Base-by-base conservation (phyloP, 2,888 invertebrate genomes). In the Cheilosia pagana region DNA sequence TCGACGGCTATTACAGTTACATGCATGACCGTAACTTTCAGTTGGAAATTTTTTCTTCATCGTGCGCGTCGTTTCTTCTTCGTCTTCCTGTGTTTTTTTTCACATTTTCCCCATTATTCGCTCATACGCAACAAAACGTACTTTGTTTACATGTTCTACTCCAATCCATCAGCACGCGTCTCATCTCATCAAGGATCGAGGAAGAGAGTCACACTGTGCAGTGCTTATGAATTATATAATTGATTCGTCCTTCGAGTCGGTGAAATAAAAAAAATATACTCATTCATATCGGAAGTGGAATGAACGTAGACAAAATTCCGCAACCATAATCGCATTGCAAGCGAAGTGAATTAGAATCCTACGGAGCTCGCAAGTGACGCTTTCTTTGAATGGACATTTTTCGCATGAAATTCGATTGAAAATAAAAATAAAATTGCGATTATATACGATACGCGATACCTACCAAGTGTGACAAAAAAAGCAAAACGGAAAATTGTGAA, bases 151-250 rank as follows among this genome's bases (percentile, higher is more conserved):
- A 74, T 78, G 52, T 45, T 57, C 43, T 52, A 25, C 62, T 60
- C 55, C 53, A 52, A 1, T 45, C 41, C 43, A 60, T 7, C 10
- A 70, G 70, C 81, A 81, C 81, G 81, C 81, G 76, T 71, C 35
- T 35, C 35, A 35, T 35, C 35, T 35, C 70, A 68, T 50, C 63
- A 60, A 67, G 70, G 71, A 70, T 35, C 31, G 21, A 59, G 43
- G n/a, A n/a, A 53, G 72, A 63, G 35, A 65, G 43, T n/a, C 62
- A 14, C 5, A 21, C 23, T 25, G 50, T 23, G 50, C 21, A 60
- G 67, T 72, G 65, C 63, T 78, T 63, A 48, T 45, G 74, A 78
- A 78, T 83, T 83, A 83, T 83, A 78, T 83, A 83, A 83, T 70
- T 83, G 43, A 78, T 63, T 74, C 67, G 83, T 83, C 83, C 83